Evolutionary conservation across 2,888 invertebrate genomes (phyloP).

Genomic region (Phalera bucephala): DNA sequence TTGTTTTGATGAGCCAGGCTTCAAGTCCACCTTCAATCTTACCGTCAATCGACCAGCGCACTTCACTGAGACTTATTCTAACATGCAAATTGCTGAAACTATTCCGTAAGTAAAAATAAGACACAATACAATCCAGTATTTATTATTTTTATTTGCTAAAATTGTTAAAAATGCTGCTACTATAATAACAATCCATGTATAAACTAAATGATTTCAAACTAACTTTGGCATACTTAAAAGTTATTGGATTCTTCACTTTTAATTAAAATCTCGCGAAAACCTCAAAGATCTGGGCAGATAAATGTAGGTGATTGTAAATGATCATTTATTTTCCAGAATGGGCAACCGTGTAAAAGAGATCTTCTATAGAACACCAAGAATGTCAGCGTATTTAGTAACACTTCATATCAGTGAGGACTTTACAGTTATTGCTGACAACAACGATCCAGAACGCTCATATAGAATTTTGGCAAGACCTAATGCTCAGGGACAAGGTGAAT

Average conservation of each 20-base stretch:
- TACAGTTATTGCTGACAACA: slow-evolving; percentile 60
- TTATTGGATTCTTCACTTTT: too few species aligned
- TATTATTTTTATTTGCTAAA: too few species aligned
- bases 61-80: slow-evolving; percentile 61
- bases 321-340: slow-evolving; percentile 37
- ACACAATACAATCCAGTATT: too few species aligned
- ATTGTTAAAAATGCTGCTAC: too few species aligned
- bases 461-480: slow-evolving; percentile 67
- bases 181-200: too few species aligned
- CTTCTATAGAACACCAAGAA: slow-evolving; percentile 84
- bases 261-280: too few species aligned
- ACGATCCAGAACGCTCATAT: slow-evolving; percentile 48
- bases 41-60: slow-evolving; percentile 59
- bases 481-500: slow-evolving; percentile 62
- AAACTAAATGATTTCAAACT: too few species aligned
- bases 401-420: slow-evolving; percentile 82
- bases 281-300: too few species aligned
- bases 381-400: slow-evolving; percentile 94
- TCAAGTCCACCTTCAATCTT: slow-evolving; percentile 76
- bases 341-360: slow-evolving; percentile 58
- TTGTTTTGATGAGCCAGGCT: slow-evolving; percentile 86
- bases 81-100: slow-evolving; percentile 50
- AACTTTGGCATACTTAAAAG: too few species aligned
- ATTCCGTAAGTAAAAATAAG: slow-evolving; percentile 39
- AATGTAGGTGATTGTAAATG: too few species aligned